Evolutionary conservation across 1,140 invertebrate genomes (phyloP).

Genomic region (Brachionus sp.): DNA sequence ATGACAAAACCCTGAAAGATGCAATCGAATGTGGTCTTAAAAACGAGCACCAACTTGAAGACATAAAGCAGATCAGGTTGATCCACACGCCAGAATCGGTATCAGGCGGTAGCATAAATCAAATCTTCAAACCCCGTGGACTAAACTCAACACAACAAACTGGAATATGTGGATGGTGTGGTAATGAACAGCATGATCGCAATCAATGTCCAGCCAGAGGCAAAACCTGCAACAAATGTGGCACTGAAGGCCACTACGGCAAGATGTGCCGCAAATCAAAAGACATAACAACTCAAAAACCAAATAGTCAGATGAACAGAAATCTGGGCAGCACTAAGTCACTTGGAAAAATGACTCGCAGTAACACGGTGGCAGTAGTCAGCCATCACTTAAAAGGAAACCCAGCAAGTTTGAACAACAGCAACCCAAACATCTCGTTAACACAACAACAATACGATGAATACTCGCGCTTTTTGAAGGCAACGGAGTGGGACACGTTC

Average conservation of each 20-base stretch:
- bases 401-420: not conserved
- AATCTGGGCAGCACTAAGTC: not conserved
- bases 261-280: not conserved
- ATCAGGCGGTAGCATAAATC: not conserved
- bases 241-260: not conserved
- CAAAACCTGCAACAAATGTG: not conserved
- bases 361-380: not conserved
- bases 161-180: not conserved
- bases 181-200: not conserved
- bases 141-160: not conserved
- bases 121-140: not conserved
- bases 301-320: not conserved
- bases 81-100: not conserved
- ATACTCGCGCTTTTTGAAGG: not conserved
- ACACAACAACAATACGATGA: not conserved
- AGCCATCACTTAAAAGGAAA: not conserved
- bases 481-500: not conserved
- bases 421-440: not conserved
- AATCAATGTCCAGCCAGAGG: not conserved
- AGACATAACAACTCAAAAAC: not conserved
- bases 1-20: not conserved
- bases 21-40: not conserved
- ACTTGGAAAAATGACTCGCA: not conserved
- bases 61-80: not conserved
- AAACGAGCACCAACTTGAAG: not conserved